Base-by-base conservation (phyloP, 1,140 invertebrate genomes). In the Trichonephila clavipes region DNA sequence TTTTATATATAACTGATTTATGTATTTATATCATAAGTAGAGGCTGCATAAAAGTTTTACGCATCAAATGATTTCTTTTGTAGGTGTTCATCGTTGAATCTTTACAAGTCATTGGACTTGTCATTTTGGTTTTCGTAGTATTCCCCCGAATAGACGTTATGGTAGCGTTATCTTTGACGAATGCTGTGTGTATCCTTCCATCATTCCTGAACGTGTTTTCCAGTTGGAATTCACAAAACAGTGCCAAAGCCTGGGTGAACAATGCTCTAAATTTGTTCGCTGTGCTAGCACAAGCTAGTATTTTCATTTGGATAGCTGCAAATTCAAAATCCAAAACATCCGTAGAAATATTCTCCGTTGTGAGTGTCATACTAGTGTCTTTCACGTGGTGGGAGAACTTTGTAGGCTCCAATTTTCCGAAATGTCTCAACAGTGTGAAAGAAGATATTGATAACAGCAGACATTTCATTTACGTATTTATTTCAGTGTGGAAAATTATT, bases 381-480 rank as follows among this genome's bases (percentile, higher is more conserved):
- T 97, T 98, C 58, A 98, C 98, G 44, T 99, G 98, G 98, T 99
- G 99, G 99, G 99, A 99, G 96, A 99, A 99, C 96, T 99, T 98
- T 95, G 98, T 98, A 0, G 34, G 34, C 6, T 97, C 97, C 94
- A 97, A 98, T 90, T 98, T 88, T 10, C 88, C 88, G 18, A 64
- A 86, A 18, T 34, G 97, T 81, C 21, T 85, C 6, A 51, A 51
- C 58, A 28, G 19, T 81, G 28, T 51, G 10, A 98, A 98, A 95
- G 97, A 98, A 62, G 97, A 98, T 94, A 96, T 99, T 88, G 97
- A 97, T 87, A 95, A 97, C 61, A 98, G 97, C 0, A 96, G 98
- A 89, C 99, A 99, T 95, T 99, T 98, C 95, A 97, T 97, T 1
- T 98, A 98, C 95, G 97, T 98, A 94, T 98, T 99, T 95, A 97